Evolutionary conservation across 37 sponge, comb jelly and placozoan species (phyloP), one percentile per base, ranked within the genome.

Genomic region (Mnemiopsis leidyi): DNA sequence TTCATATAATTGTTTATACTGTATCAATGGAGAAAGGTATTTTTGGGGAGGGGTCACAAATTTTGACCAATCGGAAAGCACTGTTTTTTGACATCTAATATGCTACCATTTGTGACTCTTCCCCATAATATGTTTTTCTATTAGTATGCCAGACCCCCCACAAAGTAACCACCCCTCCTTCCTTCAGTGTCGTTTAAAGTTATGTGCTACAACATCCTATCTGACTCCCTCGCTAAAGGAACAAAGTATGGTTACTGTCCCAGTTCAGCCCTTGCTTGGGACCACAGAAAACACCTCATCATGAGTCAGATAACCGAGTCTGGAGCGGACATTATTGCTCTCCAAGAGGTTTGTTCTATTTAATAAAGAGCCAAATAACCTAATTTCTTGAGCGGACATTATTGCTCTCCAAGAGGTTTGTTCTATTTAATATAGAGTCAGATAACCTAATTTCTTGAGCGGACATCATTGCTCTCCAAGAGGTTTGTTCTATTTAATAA

Each of bases 161-260:
- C n/a, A n/a, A n/a, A n/a, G n/a, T n/a, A n/a, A n/a, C n/a, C n/a
- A n/a, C n/a, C n/a, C n/a, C n/a, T n/a, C n/a, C n/a, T n/a, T 93
- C 30, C 25, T 39, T 0, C 93, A 96, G 97, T 93, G 32, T 76
- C 82, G 7, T 95, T 96, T 94, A 93, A 93, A 21, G 95, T 97
- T 13, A 97, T 97, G 97, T 95, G 96, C 36, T 97, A 97, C 94
- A 97, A 97, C 85, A 93, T 97, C 32, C 94, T 98, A 35, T 95
- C 95, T 68, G 98, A 98, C 88, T 96, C 96, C 92, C 96, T 96
- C 36, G 98, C 97, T 48, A 96, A 96, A 0, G 69, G 98, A 38
- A 95, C 95, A 68, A 75, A 93, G 93, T 98, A 98, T 37, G 98
- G 98, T 28, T 98, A 98, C 95, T 98, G 98, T 93, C 98, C 98